phyloP scores from a whole-genome alignment of 2,113 vertebrate species.

The Seriola rivoliana region DNA sequence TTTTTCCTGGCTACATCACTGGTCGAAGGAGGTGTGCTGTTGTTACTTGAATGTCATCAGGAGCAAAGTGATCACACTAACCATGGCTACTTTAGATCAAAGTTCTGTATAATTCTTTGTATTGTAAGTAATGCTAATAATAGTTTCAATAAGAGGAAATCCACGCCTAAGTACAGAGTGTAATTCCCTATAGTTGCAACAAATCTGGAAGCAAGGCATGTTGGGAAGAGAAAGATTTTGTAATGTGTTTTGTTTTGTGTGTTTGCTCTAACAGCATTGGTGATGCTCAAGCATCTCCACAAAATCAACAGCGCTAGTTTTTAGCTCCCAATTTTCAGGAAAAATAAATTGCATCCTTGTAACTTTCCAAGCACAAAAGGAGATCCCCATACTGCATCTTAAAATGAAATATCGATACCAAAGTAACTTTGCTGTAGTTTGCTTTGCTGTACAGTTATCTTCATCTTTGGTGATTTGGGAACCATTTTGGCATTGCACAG shows the following conservation, averaged over 20 bases:
- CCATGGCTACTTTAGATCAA: not conserved
- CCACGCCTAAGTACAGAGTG: not conserved
- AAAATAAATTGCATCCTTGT: constrained; percentile 7
- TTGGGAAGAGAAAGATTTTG: not conserved
- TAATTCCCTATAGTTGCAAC: not conserved
- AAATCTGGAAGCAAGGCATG: not conserved
- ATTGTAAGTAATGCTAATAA: not conserved
- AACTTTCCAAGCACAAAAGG: constrained; percentile 3
- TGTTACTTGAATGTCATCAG: not conserved
- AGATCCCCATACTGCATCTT: not conserved
- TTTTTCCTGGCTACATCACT: not conserved
- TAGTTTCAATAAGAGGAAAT: not conserved
- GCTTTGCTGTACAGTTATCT: not conserved
- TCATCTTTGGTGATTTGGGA: not conserved
- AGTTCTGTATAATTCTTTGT: not conserved
- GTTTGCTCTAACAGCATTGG: not conserved
- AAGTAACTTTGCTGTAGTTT: constrained; percentile 12
- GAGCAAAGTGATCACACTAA: not conserved
- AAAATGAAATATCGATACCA: constrained; percentile 27
- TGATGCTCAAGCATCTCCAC: constrained; percentile 4
- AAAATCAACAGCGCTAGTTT: not conserved
- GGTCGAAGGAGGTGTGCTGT: not conserved
- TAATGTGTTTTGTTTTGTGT: not conserved
- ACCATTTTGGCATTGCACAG: not conserved
- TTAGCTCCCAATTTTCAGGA: constrained; percentile 4